Evolutionary conservation across 2,888 invertebrate genomes (phyloP), one percentile per base, ranked within the genome.

Genomic region (Plagodis pulveraria): DNA sequence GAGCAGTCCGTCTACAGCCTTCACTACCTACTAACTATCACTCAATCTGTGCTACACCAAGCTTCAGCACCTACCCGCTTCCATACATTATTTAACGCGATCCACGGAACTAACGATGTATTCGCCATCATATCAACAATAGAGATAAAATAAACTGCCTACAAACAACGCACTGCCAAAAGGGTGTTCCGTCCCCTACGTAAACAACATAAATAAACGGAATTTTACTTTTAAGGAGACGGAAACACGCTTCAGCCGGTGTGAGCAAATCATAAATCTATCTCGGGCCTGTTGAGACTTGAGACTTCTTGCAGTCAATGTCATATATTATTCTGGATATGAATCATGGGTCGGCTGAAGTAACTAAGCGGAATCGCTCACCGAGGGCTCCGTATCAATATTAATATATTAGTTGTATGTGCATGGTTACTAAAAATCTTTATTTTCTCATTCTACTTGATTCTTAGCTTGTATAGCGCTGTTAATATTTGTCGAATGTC

Each of bases 41-140:
- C 22, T 22, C 22, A 22, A 22, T 22, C 22, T 22, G 22, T 22
- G 22, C 22, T 22, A 22, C 22, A 72, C 73, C 76, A 56, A 56
- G 60, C 81, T 79, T 77, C 78, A 81, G 77, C 80, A 79, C 78
- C 78, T 80, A 75, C 78, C 79, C 77, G 76, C 50, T 78, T 81
- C 79, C 81, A 81, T 82, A 81, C 75, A 82, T 81, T 82, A 83
- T 83, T 82, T 82, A 85, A 76, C 81, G 73, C 78, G 74, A 81
- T 81, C 80, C 78, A 77, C 75, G 81, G 76, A 83, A 79, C 82
- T 76, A 79, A 78, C 77, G 74, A 72, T 73, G 72, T 76, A 77
- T 74, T 70, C 72, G 54, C 72, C 70, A 66, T 74, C 71, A 74
- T 72, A 73, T 70, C 68, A 71, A 68, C 74, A 69, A 70, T 62